Percentiles rank a stretch among this genome's conserved stretches.
These are phyloP conservation scores for Myodes glareolus DNA, from an alignment of 2,113 vertebrate genomes.

Conservation along the genomic window DNA sequence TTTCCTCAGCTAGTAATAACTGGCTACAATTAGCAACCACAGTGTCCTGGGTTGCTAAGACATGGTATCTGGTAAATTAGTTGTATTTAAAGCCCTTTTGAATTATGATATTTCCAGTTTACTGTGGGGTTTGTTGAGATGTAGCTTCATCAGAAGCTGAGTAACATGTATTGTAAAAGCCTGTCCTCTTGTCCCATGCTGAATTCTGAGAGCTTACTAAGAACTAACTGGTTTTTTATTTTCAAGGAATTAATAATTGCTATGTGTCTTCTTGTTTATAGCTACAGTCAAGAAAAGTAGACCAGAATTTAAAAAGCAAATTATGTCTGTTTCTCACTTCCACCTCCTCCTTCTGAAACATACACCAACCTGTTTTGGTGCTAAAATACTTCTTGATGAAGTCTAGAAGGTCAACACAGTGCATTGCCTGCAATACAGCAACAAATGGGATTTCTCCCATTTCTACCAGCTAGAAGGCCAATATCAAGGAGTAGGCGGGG, in stretches of 20 bases:
- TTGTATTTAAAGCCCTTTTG: not conserved
- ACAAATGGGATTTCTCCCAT: not conserved
- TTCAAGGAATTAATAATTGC: conserved; percentile 49
- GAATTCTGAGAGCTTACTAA: not conserved
- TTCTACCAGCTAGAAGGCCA: not conserved
- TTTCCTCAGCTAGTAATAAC: not conserved
- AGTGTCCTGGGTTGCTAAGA: not conserved
- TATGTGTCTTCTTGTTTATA: conserved; percentile 14
- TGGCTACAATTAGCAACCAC: not conserved
- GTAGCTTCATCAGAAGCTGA: not conserved
- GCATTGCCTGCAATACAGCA: not conserved
- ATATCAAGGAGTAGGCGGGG: not conserved
- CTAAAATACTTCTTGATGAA: not conserved
- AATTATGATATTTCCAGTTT: not conserved
- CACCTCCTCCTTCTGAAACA: not conserved
- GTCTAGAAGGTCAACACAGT: not conserved
- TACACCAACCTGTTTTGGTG: not conserved
- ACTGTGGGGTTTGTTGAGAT: not conserved
- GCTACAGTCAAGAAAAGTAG: not conserved
- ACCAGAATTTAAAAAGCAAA: not conserved
- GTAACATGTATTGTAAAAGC: not conserved
- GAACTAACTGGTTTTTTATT: conserved; percentile 26
- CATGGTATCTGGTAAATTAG: not conserved
- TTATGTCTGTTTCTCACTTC: not conserved
- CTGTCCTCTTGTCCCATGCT: not conserved